Base-by-base conservation (phyloP, 2,888 invertebrate species). In the Drosophila melanosoma region DNA sequence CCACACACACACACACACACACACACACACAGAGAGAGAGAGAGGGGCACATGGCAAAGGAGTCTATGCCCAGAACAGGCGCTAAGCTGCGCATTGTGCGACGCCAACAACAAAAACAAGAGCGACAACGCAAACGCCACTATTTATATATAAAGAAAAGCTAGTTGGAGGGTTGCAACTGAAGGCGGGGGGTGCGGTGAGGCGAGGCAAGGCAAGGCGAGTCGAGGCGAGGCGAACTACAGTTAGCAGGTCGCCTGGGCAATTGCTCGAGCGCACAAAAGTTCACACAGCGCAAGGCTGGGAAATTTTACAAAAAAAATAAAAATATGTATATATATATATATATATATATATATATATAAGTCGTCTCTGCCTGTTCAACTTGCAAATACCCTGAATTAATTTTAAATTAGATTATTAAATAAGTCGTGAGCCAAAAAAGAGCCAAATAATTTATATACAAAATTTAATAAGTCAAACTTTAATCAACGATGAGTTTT, bases 141-240 rank as follows among this genome's bases (percentile, higher is more conserved):
- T 86, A 86, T 87, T 87, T 89, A 87, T 89, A 87, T 89, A 89
- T 87, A 87, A 87, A 89, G 76, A 70, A 81, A 83, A 76, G 71
- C 66, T 69, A 71, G 81, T 69, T 69, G 84, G 69, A 35, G 59
- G 69, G 45, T 45, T 45, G 23, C 67, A 63, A 26, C 17, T 17
- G 32, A 33, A 38, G 57, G n/a, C 29, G 6, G 32, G 32, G 32
- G 23, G n/a, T n/a, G 7, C 33, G 23, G 23, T 23, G n/a, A 51
- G 26, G 17, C 7, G 7, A n/a, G 36, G 7, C 29, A 6, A 29
- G 29, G 29, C 29, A 26, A 26, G 36, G 11, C 33, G 8, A 35
- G 53, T 23, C 15, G n/a, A 20, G 23, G 26, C 29, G 12, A 12
- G 35, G 32, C 40, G 17, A 58, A 70, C 68, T 79, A 85, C 68